Conservation (phyloP, 1,140 invertebrate species). For the Rhynchophorus ferrugineus region DNA sequence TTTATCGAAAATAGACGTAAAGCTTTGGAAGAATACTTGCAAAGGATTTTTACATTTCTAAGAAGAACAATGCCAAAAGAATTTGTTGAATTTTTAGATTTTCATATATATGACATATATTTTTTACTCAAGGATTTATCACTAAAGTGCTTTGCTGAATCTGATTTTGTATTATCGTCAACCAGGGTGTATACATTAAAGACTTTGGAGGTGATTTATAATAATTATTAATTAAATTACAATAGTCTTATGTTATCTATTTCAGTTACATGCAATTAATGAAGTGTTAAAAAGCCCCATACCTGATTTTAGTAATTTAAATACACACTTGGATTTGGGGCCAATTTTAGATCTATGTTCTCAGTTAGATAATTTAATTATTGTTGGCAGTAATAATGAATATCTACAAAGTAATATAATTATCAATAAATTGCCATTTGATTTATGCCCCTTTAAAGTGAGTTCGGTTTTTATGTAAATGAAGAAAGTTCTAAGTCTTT, state of each 20-base stretch:
- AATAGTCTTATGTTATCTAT: conserved; percentile 34
- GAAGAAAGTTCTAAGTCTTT: too few relatives aligned
- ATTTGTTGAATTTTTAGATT: conserved; percentile 69
- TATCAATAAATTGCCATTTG: conserved; percentile 69
- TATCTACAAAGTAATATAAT: conserved; percentile 75
- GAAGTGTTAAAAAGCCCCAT: conserved; percentile 80
- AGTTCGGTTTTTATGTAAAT: not conserved
- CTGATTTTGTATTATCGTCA: conserved; percentile 54
- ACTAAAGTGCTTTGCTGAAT: conserved; percentile 59
- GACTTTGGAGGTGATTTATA: conserved; percentile 59
- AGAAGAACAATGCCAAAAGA: conserved; percentile 65
- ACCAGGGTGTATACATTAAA: conserved; percentile 57
- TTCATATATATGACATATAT: conserved; percentile 75
- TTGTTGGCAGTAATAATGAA: conserved; percentile 57
- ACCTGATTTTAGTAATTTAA: conserved; percentile 55
- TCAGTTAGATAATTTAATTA: conserved; percentile 57
- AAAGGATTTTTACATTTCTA: conserved; percentile 64
- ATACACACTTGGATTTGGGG: conserved; percentile 72
- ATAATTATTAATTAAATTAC: conserved; percentile 1
- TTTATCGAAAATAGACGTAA: conserved; percentile 79
- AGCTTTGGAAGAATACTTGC: conserved; percentile 74
- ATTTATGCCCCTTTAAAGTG: conserved; percentile 73
- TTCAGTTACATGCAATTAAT: conserved; percentile 80
- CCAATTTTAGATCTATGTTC: conserved; percentile 85
- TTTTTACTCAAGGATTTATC: conserved; percentile 74